phyloP scores from a whole-genome alignment of 2,797 vertebrate species.

The Thripadectes ignobilis region DNA sequence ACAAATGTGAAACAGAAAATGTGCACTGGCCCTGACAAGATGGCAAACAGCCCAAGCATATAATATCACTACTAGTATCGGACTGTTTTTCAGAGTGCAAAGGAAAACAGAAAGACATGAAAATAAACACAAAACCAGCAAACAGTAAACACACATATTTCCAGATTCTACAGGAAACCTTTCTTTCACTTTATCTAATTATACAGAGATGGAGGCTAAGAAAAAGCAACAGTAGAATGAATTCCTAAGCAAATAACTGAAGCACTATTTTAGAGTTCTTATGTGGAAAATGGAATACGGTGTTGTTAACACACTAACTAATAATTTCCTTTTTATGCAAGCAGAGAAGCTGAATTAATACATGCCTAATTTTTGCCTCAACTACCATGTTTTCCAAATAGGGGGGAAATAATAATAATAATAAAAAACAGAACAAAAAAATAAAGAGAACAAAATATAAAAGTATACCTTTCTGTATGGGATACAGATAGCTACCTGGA shows the following conservation, averaged over 20 bases:
- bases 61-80: neutral
- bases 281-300: neutral
- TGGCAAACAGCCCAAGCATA: neutral
- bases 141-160: neutral
- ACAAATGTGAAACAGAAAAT: neutral
- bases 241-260: neutral
- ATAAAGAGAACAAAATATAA: neutral
- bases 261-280: neutral
- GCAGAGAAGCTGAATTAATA: neutral
- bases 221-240: neutral
- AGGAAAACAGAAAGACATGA: neutral
- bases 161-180: neutral
- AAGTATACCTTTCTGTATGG: neutral
- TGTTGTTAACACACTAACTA: neutral
- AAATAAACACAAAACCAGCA: neutral
- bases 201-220: neutral
- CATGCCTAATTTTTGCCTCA: neutral
- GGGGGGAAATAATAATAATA: neutral
- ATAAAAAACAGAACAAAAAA: neutral
- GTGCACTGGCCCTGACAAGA: constrained; percentile 4
- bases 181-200: neutral
- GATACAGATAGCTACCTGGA: neutral
- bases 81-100: neutral
- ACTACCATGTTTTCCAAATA: neutral
- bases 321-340: neutral